Base-by-base conservation (phyloP, 2,888 invertebrate species). In the Leuctra nigra region DNA sequence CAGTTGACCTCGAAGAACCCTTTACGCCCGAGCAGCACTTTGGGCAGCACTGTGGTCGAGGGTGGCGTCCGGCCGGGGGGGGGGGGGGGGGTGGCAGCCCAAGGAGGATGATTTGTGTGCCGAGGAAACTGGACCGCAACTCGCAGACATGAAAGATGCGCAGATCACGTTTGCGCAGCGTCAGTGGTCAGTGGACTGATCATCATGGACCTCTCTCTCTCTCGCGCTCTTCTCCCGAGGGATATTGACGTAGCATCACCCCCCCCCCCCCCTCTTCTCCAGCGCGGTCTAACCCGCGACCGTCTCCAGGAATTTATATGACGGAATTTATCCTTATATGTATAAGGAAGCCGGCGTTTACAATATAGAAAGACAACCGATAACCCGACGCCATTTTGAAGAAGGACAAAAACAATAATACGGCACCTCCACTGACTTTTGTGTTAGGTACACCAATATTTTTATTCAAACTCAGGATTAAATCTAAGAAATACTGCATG, bases 241-340 rank as follows among this genome's bases (percentile, higher is more conserved):
- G 55, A 33, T 58, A 56, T 60, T 56, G 55, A 56, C 58, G 58
- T 56, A 56, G 54, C 48, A 56, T 55, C 47, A 64, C 62, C 59
- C 57, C 60, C 36, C 18, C 46, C 59, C 48, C 54, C 39, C 55
- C 23, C 58, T 46, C 18, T 24, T 57, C 41, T 16, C 36, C 24
- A 55, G 22, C 59, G 62, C 67, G 53, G 54, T 47, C 66, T 66
- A 67, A 67, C 68, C 64, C 63, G 64, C 67, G 67, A 67, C 68
- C 66, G 67, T 68, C 68, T 70, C 68, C 69, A 68, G 71, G 71
- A 72, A 72, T 72, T 72, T 72, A 71, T 72, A 72, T 72, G 71
- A 72, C 70, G 71, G 56, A 57, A 53, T 65, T 66, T 65, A 68
- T 68, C 68, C 68, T 68, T 67, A 69, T 67, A 54, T 60, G 59